Conservation (phyloP, 2,113 vertebrate genomes). For the Corythornis vintsioides region DNA sequence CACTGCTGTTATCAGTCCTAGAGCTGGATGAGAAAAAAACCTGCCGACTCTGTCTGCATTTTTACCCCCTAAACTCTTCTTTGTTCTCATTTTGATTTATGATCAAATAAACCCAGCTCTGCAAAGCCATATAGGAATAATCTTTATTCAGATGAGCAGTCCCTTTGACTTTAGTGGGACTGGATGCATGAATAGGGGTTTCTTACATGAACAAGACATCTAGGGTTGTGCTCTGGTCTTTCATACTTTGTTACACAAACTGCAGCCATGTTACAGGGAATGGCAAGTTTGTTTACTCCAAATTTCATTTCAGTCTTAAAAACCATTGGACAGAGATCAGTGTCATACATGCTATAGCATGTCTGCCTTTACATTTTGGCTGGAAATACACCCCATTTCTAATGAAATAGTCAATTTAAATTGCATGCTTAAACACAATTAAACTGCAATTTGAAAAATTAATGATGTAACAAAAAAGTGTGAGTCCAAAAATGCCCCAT, state of each 20-base stretch:
- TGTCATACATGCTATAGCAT: not conserved
- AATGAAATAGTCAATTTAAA: constrained; percentile 32
- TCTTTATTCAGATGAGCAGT: constrained; percentile 49
- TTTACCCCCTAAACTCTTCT: not conserved
- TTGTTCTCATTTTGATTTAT: constrained; percentile 59
- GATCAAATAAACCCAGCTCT: constrained; percentile 41
- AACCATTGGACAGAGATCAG: constrained; percentile 15
- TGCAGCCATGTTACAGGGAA: not conserved
- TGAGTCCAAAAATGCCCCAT: not conserved
- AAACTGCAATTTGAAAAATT: constrained; percentile 32
- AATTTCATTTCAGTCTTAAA: constrained; percentile 12
- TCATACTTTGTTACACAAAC: constrained; percentile 25
- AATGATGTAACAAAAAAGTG: not conserved
- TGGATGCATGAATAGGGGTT: constrained; percentile 15
- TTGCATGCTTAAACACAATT: not conserved
- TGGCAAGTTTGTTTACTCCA: constrained; percentile 5
- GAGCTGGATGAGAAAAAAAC: constrained; percentile 37
- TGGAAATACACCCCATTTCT: constrained; percentile 16
- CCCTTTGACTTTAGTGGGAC: constrained; percentile 3
- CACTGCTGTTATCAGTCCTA: constrained; percentile 25
- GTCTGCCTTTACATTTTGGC: not conserved
- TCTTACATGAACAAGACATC: not conserved
- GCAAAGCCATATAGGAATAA: constrained; percentile 19
- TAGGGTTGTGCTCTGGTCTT: constrained; percentile 21
- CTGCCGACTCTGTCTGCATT: constrained; percentile 46